These are phyloP conservation scores for Scaptodrosophila latifasciaeformis DNA, from an alignment of 2,888 invertebrate species.

Conservation along the genomic window DNA sequence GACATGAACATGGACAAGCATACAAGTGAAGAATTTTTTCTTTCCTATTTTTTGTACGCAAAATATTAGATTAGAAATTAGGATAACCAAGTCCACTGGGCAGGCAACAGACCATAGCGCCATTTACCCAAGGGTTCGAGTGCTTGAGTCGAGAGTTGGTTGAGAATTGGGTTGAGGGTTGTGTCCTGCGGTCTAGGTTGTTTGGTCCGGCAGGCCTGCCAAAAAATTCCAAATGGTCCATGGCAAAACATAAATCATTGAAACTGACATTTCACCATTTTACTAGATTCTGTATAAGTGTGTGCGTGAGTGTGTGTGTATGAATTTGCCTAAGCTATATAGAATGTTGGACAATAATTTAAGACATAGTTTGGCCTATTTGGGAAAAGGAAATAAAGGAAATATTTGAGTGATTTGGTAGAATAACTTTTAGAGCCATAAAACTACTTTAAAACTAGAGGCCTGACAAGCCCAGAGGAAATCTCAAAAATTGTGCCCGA, in stretches of 20 bases:
- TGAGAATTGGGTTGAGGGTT: neutral
- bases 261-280: slow-evolving; percentile 71
- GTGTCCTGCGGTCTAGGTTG: no score
- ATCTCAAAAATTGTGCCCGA: no score
- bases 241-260: slow-evolving; percentile 72
- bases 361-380: neutral
- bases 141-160: slow-evolving; percentile 1
- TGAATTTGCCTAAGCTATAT: slow-evolving; percentile 9
- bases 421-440: no score
- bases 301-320: slow-evolving; percentile 9
- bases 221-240: slow-evolving; percentile 61
- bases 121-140: slow-evolving; percentile 39
- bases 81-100: slow-evolving; percentile 42
- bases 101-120: slow-evolving; percentile 56
- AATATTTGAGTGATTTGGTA: no score
- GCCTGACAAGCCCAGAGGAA: no score
- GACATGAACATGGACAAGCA: slow-evolving; percentile 40
- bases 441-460: no score
- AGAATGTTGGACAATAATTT: slow-evolving; percentile 14
- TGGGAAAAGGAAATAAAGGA: slow-evolving; percentile 9
- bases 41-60: slow-evolving; percentile 39
- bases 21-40: slow-evolving; percentile 42
- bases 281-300: slow-evolving; percentile 45
- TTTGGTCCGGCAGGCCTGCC: slow-evolving; percentile 34
- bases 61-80: slow-evolving; percentile 69